Conservation (phyloP, 2,797 vertebrate genomes). For the Phrynocephalus vlangalii region DNA sequence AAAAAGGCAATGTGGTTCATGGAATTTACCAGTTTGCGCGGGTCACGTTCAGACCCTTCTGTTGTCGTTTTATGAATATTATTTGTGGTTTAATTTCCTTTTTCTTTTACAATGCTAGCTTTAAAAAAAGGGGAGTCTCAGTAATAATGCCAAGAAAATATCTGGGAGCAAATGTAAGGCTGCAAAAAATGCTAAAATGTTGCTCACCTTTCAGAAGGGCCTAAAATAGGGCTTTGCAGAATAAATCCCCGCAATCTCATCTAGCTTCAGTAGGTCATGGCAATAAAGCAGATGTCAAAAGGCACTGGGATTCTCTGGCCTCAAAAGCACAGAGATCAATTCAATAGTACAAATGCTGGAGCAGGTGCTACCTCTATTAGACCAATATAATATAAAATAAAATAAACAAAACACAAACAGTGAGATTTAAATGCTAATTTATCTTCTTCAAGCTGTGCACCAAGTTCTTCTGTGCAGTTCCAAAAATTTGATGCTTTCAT, state of each 20-base stretch:
- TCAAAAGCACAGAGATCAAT: not conserved
- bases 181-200: not conserved
- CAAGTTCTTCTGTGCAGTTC: no score
- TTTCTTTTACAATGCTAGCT: conserved; percentile 29
- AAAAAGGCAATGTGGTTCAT: not conserved
- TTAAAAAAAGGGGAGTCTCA: conserved; percentile 56
- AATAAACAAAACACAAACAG: no score
- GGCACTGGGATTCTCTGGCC: not conserved
- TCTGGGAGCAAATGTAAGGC: not conserved
- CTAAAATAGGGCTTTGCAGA: conserved; percentile 46
- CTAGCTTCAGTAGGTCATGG: not conserved
- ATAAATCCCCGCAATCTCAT: conserved; percentile 38
- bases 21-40: conserved; percentile 19
- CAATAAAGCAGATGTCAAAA: not conserved
- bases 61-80: conserved; percentile 56
- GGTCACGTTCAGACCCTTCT: not conserved
- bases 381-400: no score
- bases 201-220: conserved; percentile 7
- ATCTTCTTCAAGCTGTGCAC: no score
- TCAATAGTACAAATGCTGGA: not conserved
- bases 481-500: no score
- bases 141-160: conserved; percentile 30
- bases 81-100: conserved; percentile 62
- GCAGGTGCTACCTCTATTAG: no score
- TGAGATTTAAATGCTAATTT: no score